Base-by-base conservation (phyloP, 2,797 vertebrate species). In the Dicrostonyx torquatus region DNA sequence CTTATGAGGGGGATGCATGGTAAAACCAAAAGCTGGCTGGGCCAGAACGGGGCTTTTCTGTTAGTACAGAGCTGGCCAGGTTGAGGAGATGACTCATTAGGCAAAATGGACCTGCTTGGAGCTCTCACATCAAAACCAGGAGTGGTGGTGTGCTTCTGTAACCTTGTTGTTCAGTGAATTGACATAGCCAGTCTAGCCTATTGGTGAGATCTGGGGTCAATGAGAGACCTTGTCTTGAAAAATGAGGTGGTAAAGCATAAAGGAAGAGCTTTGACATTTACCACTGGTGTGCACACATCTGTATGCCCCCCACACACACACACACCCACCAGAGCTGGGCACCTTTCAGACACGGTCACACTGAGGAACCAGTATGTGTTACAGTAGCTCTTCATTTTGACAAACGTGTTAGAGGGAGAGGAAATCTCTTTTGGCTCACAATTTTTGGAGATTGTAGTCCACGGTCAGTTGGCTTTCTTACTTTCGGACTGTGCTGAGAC, bases 1-100 rank as follows among this genome's bases (percentile, higher is more conserved):
- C 58, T 17, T 62, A 0, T 12, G 15, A 50, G 31, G 55, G 58
- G 17, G n/a, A 20, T 5, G 1, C 9, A 1, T 29, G 10, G 40
- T 62, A n/a, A n/a, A 37, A 3, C 20, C 0, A 0, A 24, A 50
- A 40, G 10, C 5, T 13, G 50, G 2, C 31, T n/a, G 40, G 22
- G 40, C 82, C 0, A 0, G n/a, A 60, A 24, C 13, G 7, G n/a
- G 70, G 10, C 31, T 64, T 53, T 77, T 87, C 92, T 72, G 29
- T 18, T 40, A 43, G n/a, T 20, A 34, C 7, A 4, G 2, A 50
- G 50, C 7, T 22, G 5, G 17, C 34, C 10, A 12, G 66, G 48
- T 58, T 73, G 37, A 20, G 11, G 53, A 75, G 18, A 2, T 75
- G 29, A 18, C 53, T 60, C 20, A 60, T 40, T 60, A 34, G 53